Conservation (phyloP, 2,888 invertebrate genomes). For the Boloria euphrosyne region DNA sequence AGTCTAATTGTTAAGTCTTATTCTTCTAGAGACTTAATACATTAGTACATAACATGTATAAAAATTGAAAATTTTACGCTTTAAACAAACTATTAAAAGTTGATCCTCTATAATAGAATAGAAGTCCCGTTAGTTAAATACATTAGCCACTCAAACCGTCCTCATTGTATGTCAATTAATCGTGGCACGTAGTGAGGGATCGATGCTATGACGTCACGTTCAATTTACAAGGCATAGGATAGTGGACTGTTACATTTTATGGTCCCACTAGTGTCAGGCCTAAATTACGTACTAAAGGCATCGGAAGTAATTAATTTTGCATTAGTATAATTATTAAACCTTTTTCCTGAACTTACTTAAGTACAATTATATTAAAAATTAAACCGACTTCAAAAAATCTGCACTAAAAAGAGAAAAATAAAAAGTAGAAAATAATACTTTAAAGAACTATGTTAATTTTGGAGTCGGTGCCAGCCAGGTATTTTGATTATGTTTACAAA, state of each 20-base stretch:
- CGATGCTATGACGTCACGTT: conserved; percentile 35
- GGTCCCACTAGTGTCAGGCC: conserved; percentile 20
- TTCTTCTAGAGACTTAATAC: too few species aligned
- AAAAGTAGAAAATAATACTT: too few species aligned
- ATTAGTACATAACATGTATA: too few species aligned
- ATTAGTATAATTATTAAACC: neutral
- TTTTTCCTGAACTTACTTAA: too few species aligned
- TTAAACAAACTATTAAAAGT: neutral
- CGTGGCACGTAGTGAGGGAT: conserved; percentile 5
- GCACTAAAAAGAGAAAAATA: too few species aligned
- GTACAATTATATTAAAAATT: too few species aligned
- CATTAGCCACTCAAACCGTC: neutral
- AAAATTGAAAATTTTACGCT: too few species aligned
- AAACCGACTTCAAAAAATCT: too few species aligned
- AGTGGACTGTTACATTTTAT: conserved; percentile 41
- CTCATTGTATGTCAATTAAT: conserved; percentile 11
- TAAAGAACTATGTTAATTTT: too few species aligned
- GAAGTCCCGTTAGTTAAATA: neutral
- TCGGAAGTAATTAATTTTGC: neutral
- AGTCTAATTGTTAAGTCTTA: too few species aligned
- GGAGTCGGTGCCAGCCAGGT: too few species aligned
- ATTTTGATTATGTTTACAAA: too few species aligned
- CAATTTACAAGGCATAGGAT: conserved; percentile 38
- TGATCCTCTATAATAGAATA: neutral
- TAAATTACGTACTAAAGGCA: conserved; percentile 2